Evolutionary conservation across 2,113 vertebrate genomes (phyloP).

Genomic region (Neolamprologus cancellatus): DNA sequence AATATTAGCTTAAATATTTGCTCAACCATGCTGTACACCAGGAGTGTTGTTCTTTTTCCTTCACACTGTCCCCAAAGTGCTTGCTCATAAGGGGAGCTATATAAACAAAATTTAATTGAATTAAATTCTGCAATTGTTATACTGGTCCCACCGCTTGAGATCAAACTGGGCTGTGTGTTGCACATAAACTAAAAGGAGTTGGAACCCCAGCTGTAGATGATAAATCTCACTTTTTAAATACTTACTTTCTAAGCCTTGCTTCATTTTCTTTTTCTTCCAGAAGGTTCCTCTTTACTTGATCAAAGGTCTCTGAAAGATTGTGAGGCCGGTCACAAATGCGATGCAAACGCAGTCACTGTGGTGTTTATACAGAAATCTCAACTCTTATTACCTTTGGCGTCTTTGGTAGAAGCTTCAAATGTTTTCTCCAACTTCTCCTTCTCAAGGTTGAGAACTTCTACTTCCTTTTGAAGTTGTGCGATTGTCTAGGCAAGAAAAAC

Average conservation of each 20-base stretch:
- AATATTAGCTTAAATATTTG: not conserved
- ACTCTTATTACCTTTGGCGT: slow-evolving; percentile 76
- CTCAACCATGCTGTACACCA: not conserved
- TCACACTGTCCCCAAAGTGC: not conserved
- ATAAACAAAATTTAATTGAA: not conserved
- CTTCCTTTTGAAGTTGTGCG: slow-evolving; percentile 70
- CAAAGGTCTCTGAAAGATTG: slow-evolving; percentile 79
- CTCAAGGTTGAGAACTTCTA: slow-evolving; percentile 68
- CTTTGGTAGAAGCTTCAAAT: slow-evolving; percentile 72
- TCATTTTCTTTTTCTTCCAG: slow-evolving; percentile 82
- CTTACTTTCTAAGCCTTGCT: slow-evolving; percentile 82
- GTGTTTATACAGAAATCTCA: not conserved
- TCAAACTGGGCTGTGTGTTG: not conserved
- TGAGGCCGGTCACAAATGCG: not conserved
- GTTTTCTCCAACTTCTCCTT: slow-evolving; percentile 74
- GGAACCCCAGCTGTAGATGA: not conserved
- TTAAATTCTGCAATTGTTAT: not conserved
- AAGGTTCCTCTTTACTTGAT: slow-evolving; percentile 77
- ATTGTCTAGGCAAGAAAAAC: slow-evolving; percentile 34
- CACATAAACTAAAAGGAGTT: not conserved
- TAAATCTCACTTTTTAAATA: not conserved
- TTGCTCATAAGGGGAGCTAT: not conserved
- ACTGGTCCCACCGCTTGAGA: not conserved
- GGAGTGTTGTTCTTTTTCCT: not conserved
- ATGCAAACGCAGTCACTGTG: not conserved